Percentiles rank a stretch among this genome's conserved stretches.
These are phyloP conservation scores for Percina caprodes DNA, from an alignment of 2,113 vertebrate species.

Conservation along the genomic window DNA sequence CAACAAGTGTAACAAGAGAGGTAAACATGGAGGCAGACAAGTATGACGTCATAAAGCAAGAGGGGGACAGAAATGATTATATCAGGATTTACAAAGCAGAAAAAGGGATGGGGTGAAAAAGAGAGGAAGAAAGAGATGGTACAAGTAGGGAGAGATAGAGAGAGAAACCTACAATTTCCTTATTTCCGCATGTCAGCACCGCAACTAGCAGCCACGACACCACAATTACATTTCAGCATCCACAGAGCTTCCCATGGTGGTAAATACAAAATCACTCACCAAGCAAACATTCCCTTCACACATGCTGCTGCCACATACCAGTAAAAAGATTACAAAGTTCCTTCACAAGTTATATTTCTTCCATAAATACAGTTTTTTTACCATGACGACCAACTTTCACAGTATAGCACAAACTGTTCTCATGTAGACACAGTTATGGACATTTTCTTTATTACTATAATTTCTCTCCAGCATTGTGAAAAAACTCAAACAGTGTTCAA, in stretches of 20 bases:
- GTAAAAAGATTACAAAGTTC: neutral
- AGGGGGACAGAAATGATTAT: neutral
- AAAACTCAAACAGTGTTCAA: neutral
- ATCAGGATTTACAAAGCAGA: neutral
- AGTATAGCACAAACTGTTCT: neutral
- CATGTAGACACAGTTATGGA: neutral
- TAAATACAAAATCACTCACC: neutral
- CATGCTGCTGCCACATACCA: neutral
- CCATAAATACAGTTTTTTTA: neutral
- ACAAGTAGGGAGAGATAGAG: neutral
- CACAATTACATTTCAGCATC: slow-evolving; percentile 38
- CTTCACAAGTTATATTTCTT: neutral
- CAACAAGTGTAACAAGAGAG: slow-evolving; percentile 15
- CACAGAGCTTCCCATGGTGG: neutral
- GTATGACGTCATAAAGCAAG: neutral
- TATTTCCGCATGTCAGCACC: slow-evolving; percentile 37
- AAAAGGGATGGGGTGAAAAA: neutral
- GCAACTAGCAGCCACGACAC: slow-evolving; percentile 27
- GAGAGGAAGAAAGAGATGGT: neutral
- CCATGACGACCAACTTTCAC: neutral
- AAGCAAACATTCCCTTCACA: neutral
- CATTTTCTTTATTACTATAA: neutral
- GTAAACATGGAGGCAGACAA: slow-evolving; percentile 7
- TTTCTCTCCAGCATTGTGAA: neutral
- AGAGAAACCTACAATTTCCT: neutral